Evolutionary conservation across 1,140 invertebrate genomes (phyloP).

Genomic region (Heterodera carotae): DNA sequence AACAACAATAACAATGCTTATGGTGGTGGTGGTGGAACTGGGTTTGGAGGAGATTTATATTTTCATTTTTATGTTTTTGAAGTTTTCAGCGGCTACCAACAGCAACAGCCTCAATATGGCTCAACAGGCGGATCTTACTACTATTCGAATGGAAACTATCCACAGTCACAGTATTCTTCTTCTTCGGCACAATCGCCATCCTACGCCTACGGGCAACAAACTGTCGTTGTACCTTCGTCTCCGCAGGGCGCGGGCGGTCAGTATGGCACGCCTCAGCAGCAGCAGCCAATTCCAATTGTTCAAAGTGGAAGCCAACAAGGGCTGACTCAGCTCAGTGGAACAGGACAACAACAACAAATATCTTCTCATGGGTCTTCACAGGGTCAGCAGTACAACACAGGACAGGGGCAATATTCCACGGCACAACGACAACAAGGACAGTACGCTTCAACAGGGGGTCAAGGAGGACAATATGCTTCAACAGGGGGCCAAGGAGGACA

Average conservation of each 20-base stretch:
- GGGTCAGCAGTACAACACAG: background rate
- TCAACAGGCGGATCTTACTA: background rate
- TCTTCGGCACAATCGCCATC: constrained; percentile 4
- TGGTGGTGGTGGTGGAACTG: background rate
- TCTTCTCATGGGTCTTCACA: background rate
- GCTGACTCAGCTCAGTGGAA: constrained; percentile 17
- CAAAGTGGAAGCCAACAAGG: constrained; percentile 3
- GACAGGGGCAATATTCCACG: background rate
- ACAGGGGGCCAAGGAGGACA: no score
- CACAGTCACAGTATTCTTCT: constrained; percentile 13
- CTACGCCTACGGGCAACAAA: constrained; percentile 11
- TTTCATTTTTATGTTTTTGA: no score
- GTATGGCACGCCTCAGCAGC: constrained; percentile 14
- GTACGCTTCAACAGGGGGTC: background rate
- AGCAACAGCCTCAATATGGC: constrained; percentile 2
- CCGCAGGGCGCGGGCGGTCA: constrained; percentile 13
- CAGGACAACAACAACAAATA: constrained; percentile 10
- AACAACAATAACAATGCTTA: background rate
- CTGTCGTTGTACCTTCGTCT: background rate
- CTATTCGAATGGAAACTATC: background rate
- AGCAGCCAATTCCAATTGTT: constrained; percentile 5
- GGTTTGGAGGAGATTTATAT: background rate
- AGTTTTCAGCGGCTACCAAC: background rate
- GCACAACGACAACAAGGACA: background rate
- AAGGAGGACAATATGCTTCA: no score